Percentiles rank a stretch among this genome's conserved stretches.
phyloP scores from a whole-genome alignment of 2,888 invertebrate genomes.

The Orchestes rusci region DNA sequence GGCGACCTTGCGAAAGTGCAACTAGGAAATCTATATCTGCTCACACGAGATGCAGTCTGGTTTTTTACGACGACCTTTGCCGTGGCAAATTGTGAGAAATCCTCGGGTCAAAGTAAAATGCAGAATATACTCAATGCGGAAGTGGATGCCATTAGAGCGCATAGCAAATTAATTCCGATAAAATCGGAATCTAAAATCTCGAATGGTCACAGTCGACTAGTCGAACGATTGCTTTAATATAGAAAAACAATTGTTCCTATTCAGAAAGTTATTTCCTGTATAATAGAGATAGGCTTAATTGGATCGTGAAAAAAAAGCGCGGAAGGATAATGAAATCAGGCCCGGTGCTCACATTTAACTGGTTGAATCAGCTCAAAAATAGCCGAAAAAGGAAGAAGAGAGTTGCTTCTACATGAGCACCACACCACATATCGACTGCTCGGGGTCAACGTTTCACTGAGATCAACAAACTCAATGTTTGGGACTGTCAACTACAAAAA shows the following conservation, averaged over 20 bases:
- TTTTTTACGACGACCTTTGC: too few relatives aligned
- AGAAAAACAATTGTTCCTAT: slow-evolving; percentile 19
- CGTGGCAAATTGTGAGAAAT: too few relatives aligned
- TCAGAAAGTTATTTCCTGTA: slow-evolving; percentile 14
- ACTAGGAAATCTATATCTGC: slow-evolving; percentile 36
- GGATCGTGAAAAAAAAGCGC: slow-evolving; percentile 1
- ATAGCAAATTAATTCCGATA: slow-evolving; percentile 20
- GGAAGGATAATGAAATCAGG: too few relatives aligned
- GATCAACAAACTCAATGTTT: slow-evolving; percentile 21
- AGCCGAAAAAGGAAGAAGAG: slow-evolving; percentile 20
- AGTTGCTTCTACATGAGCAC: slow-evolving; percentile 20
- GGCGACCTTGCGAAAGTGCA: slow-evolving; percentile 40
- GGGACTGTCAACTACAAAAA: slow-evolving; percentile 19
- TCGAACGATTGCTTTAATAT: slow-evolving; percentile 17
- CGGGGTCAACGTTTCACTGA: slow-evolving; percentile 18
- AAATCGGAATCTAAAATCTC: slow-evolving; percentile 15
- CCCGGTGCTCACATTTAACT: too few relatives aligned
- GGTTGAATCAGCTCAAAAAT: slow-evolving; percentile 22
- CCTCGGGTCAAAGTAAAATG: too few relatives aligned
- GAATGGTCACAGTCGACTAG: slow-evolving; percentile 17
- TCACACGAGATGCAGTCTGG: slow-evolving; percentile 10
- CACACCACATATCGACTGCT: slow-evolving; percentile 21
- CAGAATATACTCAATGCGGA: slow-evolving; percentile 17
- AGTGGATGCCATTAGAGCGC: slow-evolving; percentile 17
- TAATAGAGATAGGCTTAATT: slow-evolving; percentile 6